These are phyloP conservation scores for Myopa testacea DNA, from an alignment of 2,888 invertebrate species.

Conservation along the genomic window DNA sequence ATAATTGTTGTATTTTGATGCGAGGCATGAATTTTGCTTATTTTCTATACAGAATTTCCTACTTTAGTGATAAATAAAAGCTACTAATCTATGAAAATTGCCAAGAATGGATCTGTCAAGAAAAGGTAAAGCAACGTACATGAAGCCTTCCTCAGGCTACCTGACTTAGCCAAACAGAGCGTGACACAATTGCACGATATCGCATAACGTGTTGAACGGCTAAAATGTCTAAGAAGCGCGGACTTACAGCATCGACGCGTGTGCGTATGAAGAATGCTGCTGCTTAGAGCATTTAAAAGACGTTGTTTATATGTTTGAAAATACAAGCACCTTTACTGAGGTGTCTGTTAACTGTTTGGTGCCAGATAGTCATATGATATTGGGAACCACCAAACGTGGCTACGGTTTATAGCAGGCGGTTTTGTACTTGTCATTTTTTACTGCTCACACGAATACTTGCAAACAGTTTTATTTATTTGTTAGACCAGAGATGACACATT, in stretches of 20 bases:
- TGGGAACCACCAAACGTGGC: conserved; percentile 15
- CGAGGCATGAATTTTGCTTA: conserved; percentile 19
- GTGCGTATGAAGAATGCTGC: conserved; percentile 17
- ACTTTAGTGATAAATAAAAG: conserved; percentile 11
- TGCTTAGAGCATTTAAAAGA: neutral
- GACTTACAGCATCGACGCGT: neutral
- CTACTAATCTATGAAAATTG: neutral
- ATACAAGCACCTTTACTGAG: neutral
- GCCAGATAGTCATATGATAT: conserved; percentile 21
- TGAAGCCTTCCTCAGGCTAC: conserved; percentile 2
- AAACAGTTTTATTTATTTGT: neutral
- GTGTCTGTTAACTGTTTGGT: neutral
- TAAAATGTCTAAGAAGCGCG: neutral
- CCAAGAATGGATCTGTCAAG: conserved; percentile 30
- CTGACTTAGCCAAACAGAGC: conserved; percentile 34
- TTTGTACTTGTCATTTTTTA: neutral
- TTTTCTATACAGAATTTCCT: conserved; percentile 29
- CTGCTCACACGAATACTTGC: neutral
- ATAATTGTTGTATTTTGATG: neutral
- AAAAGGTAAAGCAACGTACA: neutral
- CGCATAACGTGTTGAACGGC: conserved; percentile 40
- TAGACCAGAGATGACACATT: conserved; percentile 18
- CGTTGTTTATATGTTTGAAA: neutral
- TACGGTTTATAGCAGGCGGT: conserved; percentile 3
- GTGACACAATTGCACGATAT: conserved; percentile 52